phyloP scores from a whole-genome alignment of 2,888 invertebrate genomes.

The Amphiduros pacificus region DNA sequence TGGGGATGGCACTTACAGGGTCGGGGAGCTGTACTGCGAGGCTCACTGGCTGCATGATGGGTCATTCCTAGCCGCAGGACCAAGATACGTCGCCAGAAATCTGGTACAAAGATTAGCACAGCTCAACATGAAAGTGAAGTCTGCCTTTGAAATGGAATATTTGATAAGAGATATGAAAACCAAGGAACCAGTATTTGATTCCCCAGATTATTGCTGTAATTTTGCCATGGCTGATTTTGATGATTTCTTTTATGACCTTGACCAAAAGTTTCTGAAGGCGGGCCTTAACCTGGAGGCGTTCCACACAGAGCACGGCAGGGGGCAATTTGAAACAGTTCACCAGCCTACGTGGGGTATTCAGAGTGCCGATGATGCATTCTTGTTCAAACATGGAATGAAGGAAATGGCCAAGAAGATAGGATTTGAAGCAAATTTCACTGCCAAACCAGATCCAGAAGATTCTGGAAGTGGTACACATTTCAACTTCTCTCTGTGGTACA shows the following conservation, averaged over 20 bases:
- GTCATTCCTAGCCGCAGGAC: neutral
- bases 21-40: conserved; percentile 1
- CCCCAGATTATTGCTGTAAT: neutral
- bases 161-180: neutral
- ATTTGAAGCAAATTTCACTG: conserved; percentile 14
- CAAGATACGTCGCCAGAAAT: neutral
- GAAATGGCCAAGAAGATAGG: conserved; percentile 7
- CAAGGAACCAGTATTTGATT: neutral
- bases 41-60: neutral
- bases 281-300: neutral
- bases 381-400: conserved; percentile 15
- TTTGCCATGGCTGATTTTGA: neutral
- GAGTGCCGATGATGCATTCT: conserved; percentile 5
- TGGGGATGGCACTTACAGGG: conserved; percentile 1
- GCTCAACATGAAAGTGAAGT: conserved; percentile 1
- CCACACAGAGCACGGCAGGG: conserved; percentile 2
- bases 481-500: conserved; percentile 28
- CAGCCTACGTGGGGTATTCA: conserved; percentile 9
- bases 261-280: neutral
- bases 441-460: neutral
- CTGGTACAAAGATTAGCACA: neutral
- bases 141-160: conserved; percentile 4
- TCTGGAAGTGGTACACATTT: conserved; percentile 26
- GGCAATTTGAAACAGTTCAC: conserved; percentile 14
- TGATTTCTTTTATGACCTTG: neutral